Evolutionary conservation across 2,888 invertebrate genomes (phyloP).

Genomic region (Cylindroiulus punctatus): DNA sequence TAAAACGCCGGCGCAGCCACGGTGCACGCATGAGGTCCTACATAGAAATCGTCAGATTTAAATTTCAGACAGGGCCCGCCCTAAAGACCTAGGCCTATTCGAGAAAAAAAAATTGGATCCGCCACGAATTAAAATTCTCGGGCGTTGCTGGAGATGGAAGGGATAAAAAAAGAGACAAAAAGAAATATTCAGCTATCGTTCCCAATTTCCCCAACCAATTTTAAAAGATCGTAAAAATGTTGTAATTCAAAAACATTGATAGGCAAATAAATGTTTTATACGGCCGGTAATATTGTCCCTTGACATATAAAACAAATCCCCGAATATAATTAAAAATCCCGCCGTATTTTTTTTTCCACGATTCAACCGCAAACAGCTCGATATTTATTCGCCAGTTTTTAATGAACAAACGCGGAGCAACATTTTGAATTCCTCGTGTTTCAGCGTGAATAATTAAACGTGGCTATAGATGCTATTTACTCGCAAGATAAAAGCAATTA

Average conservation of each 20-base stretch:
- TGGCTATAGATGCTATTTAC: conserved; percentile 7
- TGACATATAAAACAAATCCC: conserved; percentile 43
- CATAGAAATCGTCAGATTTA: conserved; percentile 41
- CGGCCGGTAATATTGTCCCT: conserved; percentile 33
- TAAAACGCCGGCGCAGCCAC: conserved; percentile 8
- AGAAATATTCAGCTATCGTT: conserved; percentile 45
- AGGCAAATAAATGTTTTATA: conserved; percentile 45
- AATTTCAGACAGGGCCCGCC: conserved; percentile 47
- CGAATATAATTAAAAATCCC: conserved; percentile 24
- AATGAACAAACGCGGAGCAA: background rate
- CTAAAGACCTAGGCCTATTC: background rate
- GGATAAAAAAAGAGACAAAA: background rate
- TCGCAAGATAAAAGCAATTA: conserved; percentile 16
- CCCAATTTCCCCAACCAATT: conserved; percentile 45
- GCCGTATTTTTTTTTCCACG: background rate
- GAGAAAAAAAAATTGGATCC: background rate
- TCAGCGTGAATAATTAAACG: conserved; percentile 23
- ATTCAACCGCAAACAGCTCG: conserved; percentile 24
- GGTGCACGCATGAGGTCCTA: conserved; percentile 17
- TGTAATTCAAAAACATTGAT: conserved; percentile 43
- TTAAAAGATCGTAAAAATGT: conserved; percentile 39
- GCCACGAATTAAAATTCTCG: conserved; percentile 9
- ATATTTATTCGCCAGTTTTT: conserved; percentile 40
- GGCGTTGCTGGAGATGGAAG: background rate
- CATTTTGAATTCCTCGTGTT: conserved; percentile 21